Conservation (phyloP, 1,140 invertebrate species). For the Augochlora pura region DNA sequence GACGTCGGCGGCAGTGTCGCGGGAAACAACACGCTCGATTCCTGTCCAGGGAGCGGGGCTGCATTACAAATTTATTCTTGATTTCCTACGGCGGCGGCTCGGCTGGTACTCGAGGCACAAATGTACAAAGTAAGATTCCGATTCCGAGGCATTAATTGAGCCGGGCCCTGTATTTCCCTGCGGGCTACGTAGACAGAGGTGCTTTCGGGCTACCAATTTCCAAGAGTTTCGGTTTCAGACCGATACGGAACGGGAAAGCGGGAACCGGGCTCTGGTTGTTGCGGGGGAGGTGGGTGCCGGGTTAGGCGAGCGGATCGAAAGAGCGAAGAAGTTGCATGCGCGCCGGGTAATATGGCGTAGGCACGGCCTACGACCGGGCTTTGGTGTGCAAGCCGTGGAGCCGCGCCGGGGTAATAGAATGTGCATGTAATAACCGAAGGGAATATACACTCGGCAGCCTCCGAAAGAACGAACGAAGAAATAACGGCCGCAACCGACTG, state of each 20-base stretch:
- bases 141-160: slow-evolving; percentile 77
- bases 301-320: slow-evolving; percentile 24
- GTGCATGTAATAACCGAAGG: slow-evolving; percentile 75
- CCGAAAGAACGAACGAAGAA: slow-evolving; percentile 59
- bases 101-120: slow-evolving; percentile 50
- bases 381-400: slow-evolving; percentile 47
- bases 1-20: not conserved
- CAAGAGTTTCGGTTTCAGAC: slow-evolving; percentile 68
- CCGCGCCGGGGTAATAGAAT: slow-evolving; percentile 75
- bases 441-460: slow-evolving; percentile 68
- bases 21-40: slow-evolving; percentile 44
- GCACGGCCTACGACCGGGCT: slow-evolving; percentile 56
- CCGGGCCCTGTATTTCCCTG: slow-evolving; percentile 73
- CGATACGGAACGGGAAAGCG: slow-evolving; percentile 55
- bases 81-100: slow-evolving; percentile 62
- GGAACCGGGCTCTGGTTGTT: not conserved
- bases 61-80: slow-evolving; percentile 78
- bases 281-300: no score
- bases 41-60: not conserved
- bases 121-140: slow-evolving; percentile 76
- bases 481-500: slow-evolving; percentile 13
- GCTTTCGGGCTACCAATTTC: slow-evolving; percentile 64
- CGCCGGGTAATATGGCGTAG: slow-evolving; percentile 68
- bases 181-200: slow-evolving; percentile 66
- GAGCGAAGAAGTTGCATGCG: slow-evolving; percentile 63